A percentile compares a stretch with the other conserved stretches of the same genome.
phyloP scores from a whole-genome alignment of 2,113 vertebrate genomes.

The Paramormyrops kingsleyae region DNA sequence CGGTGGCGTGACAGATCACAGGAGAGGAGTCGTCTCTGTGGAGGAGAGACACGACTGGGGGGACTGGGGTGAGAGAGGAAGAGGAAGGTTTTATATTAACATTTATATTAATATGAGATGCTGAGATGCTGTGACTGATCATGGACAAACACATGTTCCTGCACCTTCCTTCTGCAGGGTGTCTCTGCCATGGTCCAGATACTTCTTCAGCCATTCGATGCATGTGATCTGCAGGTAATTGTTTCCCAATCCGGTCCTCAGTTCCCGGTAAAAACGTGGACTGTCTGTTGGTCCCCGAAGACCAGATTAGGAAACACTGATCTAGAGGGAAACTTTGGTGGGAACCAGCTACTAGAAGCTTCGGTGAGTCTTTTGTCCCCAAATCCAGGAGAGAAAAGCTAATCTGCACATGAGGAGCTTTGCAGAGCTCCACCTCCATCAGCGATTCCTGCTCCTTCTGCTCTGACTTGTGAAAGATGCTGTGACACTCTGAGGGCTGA shows the following conservation, averaged over 20 bases:
- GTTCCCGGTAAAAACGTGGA: neutral
- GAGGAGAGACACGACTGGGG: conserved; percentile 14
- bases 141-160: neutral
- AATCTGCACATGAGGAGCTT: neutral
- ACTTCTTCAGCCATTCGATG: conserved; percentile 38
- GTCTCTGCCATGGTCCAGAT: neutral
- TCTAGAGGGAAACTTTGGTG: neutral
- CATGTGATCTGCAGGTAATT: conserved; percentile 32
- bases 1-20: conserved; percentile 44
- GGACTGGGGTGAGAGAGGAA: conserved; percentile 14
- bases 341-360: neutral
- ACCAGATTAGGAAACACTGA: too few species aligned
- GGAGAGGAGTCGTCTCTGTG: conserved; percentile 25
- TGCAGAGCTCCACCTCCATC: neutral
- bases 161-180: conserved; percentile 26
- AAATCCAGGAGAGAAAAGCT: neutral
- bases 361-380: neutral
- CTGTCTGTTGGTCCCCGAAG: too few species aligned
- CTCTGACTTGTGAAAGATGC: neutral
- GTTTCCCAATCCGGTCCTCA: neutral
- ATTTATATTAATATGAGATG: neutral
- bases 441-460: neutral
- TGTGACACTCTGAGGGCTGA: neutral
- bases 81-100: neutral
- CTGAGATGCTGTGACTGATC: neutral